Percentiles rank a stretch among this genome's conserved stretches.
These are phyloP conservation scores for Plebejus melissa DNA, from an alignment of 2,888 invertebrate species.

Conservation along the genomic window DNA sequence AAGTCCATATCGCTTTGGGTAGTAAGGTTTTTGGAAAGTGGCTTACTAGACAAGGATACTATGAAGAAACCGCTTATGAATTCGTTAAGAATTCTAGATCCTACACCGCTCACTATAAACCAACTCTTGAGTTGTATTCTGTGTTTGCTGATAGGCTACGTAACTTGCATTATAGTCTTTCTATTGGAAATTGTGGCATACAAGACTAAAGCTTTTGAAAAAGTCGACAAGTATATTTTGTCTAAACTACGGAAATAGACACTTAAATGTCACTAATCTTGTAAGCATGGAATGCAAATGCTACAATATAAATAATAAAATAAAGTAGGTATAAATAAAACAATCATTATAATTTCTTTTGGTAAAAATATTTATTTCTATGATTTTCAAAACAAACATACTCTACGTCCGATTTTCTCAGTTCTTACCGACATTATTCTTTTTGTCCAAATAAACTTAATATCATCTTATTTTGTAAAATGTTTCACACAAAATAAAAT, in stretches of 20 bases:
- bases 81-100: slow-evolving; percentile 43
- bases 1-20: slow-evolving; percentile 50
- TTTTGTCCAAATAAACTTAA: background rate
- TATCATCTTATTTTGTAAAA: background rate
- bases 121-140: slow-evolving; percentile 55
- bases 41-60: slow-evolving; percentile 50
- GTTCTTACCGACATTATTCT: background rate
- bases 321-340: background rate
- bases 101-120: slow-evolving; percentile 50
- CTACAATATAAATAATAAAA: background rate
- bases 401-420: background rate
- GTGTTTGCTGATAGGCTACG: slow-evolving; percentile 49
- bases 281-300: too few species aligned
- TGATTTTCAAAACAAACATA: background rate
- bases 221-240: slow-evolving; percentile 10
- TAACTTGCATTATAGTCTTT: slow-evolving; percentile 48
- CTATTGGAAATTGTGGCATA: slow-evolving; percentile 47
- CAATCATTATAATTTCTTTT: background rate
- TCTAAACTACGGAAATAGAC: slow-evolving; percentile 6
- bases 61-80: slow-evolving; percentile 41
- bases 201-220: slow-evolving; percentile 36
- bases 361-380: slow-evolving; percentile 2
- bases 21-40: slow-evolving; percentile 56
- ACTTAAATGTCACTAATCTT: too few species aligned
- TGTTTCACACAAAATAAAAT: background rate